Evolutionary conservation across 2,113 vertebrate species (phyloP).

Genomic region (Vidua macroura): DNA sequence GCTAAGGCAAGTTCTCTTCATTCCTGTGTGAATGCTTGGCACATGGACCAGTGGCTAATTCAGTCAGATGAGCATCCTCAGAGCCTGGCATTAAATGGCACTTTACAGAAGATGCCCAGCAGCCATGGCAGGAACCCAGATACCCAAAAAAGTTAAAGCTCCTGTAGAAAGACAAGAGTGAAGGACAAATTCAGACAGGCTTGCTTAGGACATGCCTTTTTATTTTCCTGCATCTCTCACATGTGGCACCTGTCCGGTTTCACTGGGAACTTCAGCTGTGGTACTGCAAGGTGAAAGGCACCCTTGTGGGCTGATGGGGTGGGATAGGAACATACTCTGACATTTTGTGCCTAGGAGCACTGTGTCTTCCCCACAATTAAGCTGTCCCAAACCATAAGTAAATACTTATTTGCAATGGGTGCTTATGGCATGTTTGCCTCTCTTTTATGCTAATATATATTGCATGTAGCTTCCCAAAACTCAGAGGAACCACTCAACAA

Average conservation of each 20-base stretch:
- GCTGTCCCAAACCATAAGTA: not conserved
- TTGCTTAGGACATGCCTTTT: not conserved
- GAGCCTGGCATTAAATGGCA: not conserved
- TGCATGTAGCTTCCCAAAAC: not conserved
- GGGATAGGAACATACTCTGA: not conserved
- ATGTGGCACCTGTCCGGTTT: not conserved
- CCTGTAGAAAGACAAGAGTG: not conserved
- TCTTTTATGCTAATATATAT: not conserved
- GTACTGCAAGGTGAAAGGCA: not conserved
- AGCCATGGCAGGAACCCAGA: fast-evolving
- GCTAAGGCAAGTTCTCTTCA: not conserved
- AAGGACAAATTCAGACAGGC: not conserved
- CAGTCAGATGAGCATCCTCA: not conserved
- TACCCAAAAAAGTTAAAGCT: not conserved
- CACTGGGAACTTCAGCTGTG: not conserved
- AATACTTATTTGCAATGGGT: not conserved
- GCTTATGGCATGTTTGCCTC: not conserved
- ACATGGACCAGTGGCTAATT: not conserved
- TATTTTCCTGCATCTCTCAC: not conserved
- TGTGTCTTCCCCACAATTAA: not conserved
- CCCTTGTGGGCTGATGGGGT: not conserved
- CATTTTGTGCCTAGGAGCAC: not conserved
- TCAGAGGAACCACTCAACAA: not conserved
- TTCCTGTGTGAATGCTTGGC: not conserved
- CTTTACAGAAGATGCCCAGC: not conserved